Base-by-base conservation (phyloP, 2,113 vertebrate species). In the Tiliqua scincoides region DNA sequence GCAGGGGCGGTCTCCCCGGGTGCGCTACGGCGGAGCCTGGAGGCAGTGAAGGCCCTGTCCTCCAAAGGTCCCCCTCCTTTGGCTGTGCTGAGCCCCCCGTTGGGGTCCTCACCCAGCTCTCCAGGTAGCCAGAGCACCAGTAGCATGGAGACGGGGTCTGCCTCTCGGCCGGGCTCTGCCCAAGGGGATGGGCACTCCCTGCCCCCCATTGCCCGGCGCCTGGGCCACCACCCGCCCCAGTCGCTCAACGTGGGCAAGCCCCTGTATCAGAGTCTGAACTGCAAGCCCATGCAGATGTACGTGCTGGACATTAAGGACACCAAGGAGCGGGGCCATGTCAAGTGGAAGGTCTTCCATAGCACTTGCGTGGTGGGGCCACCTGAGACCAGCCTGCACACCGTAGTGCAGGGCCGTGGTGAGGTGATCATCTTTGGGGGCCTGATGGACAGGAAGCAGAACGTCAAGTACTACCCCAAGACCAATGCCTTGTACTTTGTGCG, bases 211-310 rank as follows among this genome's bases (percentile, higher is more conserved):
- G 98, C 99, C 6, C 98, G 98, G 43, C 98, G 99, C 76, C 94
- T 99, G 10, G 98, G 98, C 87, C 99, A 99, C 94, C 98, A 99
- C 92, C 99, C 98, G 0, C 99, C 99, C 0, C 98, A 99, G 85
- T 99, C 99, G 80, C 97, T 99, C 61, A 99, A 99, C 40, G 98
- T 99, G 63, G 99, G 99, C 71, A 99, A 99, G 93, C 99, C 99
- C 18, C 95, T 99, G 27, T 99, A 99, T 95, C 99, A 99, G 97
- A 98, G 98, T 79, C 97, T 99, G 95, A 99, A 99, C 97, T 99
- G 99, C 96, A 99, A 99, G 80, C 99, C 99, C 93, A 99, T 99
- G 99, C 99, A 99, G 97, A 99, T 99, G 99, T 99, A 99, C 1
- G 98, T 99, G 91, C 95, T 99, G 95, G 99, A 99, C 93, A 95